A percentile compares a stretch with the other conserved stretches of the same genome.
phyloP scores from a whole-genome alignment of 2,113 vertebrate genomes.

The Tychaedon coryphoeus region DNA sequence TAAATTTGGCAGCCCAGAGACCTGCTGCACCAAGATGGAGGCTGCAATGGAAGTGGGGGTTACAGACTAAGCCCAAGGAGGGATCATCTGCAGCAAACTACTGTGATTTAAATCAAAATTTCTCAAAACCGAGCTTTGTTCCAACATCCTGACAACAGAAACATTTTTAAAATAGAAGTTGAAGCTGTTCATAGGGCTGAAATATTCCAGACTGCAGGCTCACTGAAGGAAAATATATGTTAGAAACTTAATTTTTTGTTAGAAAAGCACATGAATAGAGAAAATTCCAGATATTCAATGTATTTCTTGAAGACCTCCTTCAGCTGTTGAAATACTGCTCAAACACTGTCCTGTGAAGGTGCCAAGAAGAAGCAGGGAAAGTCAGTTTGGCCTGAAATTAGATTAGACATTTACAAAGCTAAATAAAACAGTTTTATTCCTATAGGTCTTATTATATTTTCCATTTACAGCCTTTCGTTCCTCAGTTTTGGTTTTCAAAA shows the following conservation, averaged over 20 bases:
- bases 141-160: neutral
- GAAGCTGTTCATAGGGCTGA: neutral
- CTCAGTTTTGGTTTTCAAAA: neutral
- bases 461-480: neutral
- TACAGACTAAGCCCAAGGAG: neutral
- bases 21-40: neutral
- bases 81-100: neutral
- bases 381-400: neutral
- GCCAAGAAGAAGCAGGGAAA: neutral
- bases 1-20: neutral
- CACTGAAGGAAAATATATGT: neutral
- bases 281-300: neutral
- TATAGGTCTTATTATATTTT: neutral
- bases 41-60: fast-evolving
- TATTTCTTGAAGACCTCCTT: neutral
- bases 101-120: neutral
- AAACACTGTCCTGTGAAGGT: neutral
- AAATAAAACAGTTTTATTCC: neutral
- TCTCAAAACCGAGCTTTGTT: neutral
- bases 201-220: neutral
- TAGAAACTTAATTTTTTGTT: neutral
- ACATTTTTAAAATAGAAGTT: neutral
- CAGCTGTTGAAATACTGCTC: neutral
- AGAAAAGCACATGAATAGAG: neutral
- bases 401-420: neutral